Conservation (phyloP, 2,888 invertebrate genomes). For the Poecilobothrus nobilitatus region DNA sequence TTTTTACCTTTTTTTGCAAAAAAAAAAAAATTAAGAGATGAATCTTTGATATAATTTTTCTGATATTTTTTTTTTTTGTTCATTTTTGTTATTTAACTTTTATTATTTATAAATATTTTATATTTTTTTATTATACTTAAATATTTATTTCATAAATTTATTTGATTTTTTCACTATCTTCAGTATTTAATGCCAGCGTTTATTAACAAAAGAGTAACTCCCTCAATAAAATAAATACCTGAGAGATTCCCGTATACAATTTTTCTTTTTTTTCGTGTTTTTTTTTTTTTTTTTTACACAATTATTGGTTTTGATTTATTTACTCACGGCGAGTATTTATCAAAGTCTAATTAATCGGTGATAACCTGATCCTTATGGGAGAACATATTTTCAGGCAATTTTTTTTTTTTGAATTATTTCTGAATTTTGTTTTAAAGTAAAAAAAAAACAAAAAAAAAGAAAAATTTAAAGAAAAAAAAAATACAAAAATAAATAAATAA, state of each 20-base stretch:
- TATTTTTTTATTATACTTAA: neutral
- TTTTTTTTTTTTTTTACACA: constrained; percentile 14
- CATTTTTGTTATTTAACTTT: neutral
- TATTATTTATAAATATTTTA: neutral
- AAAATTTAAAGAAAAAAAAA: too few relatives aligned
- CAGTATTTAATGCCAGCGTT: neutral
- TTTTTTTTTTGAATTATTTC: neutral
- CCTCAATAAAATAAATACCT: constrained; percentile 24
- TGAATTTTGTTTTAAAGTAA: neutral
- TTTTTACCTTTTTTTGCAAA: too few relatives aligned
- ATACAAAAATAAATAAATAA: neutral
- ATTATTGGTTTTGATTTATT: constrained; percentile 39
- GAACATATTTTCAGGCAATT: constrained; percentile 8
- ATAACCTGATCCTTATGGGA: constrained; percentile 36
- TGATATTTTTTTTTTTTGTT: neutral
- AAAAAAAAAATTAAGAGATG: neutral
- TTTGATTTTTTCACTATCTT: constrained; percentile 3
- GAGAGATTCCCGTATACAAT: neutral
- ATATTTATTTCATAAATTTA: constrained; percentile 6
- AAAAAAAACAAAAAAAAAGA: too few relatives aligned
- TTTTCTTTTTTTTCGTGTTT: too few relatives aligned
- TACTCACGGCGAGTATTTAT: constrained; percentile 46
- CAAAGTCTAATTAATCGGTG: constrained; percentile 47
- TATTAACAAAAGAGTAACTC: constrained; percentile 13
- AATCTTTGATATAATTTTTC: neutral